A percentile compares a stretch with the other conserved stretches of the same genome.
Conservation (phyloP, 2,113 vertebrate genomes). For the Hyaena hyaena region DNA sequence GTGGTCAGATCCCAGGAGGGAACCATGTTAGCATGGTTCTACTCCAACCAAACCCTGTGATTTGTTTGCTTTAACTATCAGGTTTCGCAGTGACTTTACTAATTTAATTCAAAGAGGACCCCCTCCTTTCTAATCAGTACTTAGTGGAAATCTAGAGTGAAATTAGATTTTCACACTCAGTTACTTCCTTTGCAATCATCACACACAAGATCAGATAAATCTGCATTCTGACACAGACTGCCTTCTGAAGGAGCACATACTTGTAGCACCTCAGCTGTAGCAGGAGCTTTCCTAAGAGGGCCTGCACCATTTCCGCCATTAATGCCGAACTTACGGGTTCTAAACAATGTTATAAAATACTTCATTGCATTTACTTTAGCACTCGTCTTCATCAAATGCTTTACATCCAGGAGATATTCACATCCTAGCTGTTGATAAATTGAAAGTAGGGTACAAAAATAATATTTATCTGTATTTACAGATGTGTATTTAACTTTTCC, state of each 20-base stretch:
- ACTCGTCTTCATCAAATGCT: background rate
- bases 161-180: background rate
- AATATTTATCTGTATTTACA: background rate
- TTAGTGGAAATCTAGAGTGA: slow-evolving; percentile 21
- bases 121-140: background rate
- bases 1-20: background rate
- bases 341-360: slow-evolving; percentile 16
- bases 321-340: slow-evolving; percentile 36
- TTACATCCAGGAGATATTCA: background rate
- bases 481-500: slow-evolving; percentile 30
- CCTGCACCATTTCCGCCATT: background rate
- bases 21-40: background rate
- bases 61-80: background rate
- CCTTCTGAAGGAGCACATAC: slow-evolving; percentile 68
- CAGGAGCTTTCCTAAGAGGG: slow-evolving; percentile 7
- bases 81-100: slow-evolving; percentile 39
- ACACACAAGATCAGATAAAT: slow-evolving; percentile 57
- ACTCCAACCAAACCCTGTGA: background rate
- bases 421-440: background rate
- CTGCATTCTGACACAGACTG: slow-evolving; percentile 59
- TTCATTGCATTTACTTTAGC: slow-evolving; percentile 19
- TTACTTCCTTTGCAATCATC: background rate
- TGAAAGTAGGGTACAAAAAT: background rate
- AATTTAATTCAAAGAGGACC: slow-evolving; percentile 17
- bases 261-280: slow-evolving; percentile 7